These are phyloP conservation scores for Deroptyus accipitrinus DNA, from an alignment of 2,113 vertebrate species.

Conservation along the genomic window DNA sequence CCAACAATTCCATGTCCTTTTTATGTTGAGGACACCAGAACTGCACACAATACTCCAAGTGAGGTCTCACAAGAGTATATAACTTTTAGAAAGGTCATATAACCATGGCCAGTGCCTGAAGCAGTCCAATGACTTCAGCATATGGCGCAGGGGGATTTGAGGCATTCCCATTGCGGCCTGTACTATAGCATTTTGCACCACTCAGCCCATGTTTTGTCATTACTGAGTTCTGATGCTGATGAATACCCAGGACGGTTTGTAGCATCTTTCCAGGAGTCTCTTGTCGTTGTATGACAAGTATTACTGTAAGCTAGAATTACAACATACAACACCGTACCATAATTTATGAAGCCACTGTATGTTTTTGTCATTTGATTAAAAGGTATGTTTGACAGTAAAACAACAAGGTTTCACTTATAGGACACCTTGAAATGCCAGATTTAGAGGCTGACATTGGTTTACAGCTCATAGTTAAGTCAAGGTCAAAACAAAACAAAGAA, in stretches of 20 bases:
- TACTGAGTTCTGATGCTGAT: neutral
- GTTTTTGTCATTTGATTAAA: neutral
- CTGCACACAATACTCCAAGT: too few relatives aligned
- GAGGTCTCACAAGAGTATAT: too few relatives aligned
- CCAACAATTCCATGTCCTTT: too few relatives aligned
- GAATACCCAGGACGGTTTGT: neutral
- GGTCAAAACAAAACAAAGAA: neutral
- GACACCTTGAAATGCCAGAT: neutral
- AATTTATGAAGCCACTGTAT: neutral
- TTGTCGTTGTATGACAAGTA: neutral
- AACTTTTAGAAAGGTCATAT: neutral
- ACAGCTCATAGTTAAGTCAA: neutral
- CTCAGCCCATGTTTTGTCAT: neutral
- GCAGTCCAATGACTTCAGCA: neutral
- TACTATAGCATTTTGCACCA: neutral
- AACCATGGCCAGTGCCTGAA: neutral
- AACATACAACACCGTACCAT: accelerated
- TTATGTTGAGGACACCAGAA: too few relatives aligned
- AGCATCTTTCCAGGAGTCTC: neutral
- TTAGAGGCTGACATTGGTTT: neutral
- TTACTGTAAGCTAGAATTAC: neutral
- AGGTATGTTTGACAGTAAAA: neutral
- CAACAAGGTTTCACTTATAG: neutral
- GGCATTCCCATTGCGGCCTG: accelerated
- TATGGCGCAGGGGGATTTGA: neutral